Evolutionary conservation across 2,797 vertebrate genomes (phyloP), one percentile per base, ranked within the genome.

Genomic region (Sebastes iracundus): DNA sequence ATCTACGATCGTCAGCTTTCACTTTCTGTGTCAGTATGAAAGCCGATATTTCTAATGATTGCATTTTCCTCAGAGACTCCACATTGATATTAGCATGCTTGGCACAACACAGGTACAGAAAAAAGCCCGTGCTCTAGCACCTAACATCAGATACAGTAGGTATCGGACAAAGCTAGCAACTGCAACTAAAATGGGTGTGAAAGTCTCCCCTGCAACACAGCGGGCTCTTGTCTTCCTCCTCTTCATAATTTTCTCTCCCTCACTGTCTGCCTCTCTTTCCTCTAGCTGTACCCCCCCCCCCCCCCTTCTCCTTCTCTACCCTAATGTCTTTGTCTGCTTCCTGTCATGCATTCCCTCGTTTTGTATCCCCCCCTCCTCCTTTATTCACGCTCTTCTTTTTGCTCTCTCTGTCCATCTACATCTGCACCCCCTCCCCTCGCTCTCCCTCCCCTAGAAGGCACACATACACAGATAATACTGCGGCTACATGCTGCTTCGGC

Each of bases 401-500:
- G 35, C 84, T 82, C 87, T 59, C 83, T 82, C 80, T 72, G 83
- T 90, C 89, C 86, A 90, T 92, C 91, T 92, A 83, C 83, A 92
- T 92, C 85, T 90, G 80, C 87, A 83, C 86, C 85, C 90, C 42
- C 82, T 83, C 85, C 88, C 58, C 79, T 85, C 23, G 20, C 73
- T 67, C 79, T 81, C 84, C 77, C 83, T 91, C 88, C 68, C 20
- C 88, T 72, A 60, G 81, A 87, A 90, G 86, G 58, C 89, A 81
- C 91, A 91, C 88, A 92, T 86, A 90, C 90, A 90, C 90, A 94
- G 90, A 94, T 91, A 94, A 91, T 86, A 90, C 92, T 91, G 91
- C 87, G 71, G 93, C 87, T 91, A 85, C 90, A 92, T 90, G 88
- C 88, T 91, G 91, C 92, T 89, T 86, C 76, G 90, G 90, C 88